Percentiles rank a stretch among this genome's conserved stretches.
Conservation (phyloP, 2,888 invertebrate species). For the Microctonus aethiopoides region DNA sequence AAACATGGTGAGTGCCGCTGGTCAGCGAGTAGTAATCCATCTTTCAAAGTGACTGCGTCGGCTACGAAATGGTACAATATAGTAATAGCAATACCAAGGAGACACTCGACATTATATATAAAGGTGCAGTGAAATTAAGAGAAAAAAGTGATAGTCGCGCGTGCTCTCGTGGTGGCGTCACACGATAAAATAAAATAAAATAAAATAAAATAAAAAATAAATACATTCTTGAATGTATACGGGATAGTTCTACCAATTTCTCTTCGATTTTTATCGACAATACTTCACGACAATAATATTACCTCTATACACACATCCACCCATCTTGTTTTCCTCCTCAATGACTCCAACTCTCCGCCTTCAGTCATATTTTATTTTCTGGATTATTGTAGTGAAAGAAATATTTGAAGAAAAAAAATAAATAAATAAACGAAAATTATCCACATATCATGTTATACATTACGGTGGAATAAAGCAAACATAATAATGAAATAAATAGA, state of each 20-base stretch:
- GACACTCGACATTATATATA: conserved; percentile 22
- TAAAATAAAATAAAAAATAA: conserved; percentile 7
- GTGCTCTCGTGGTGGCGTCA: conserved; percentile 1
- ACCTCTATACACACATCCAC: background rate
- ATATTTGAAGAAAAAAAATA: too few species aligned
- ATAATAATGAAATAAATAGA: background rate
- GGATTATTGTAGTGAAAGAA: background rate
- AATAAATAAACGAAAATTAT: too few species aligned
- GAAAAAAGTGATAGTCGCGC: conserved; percentile 16
- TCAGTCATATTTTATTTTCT: background rate
- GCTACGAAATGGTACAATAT: conserved; percentile 1
- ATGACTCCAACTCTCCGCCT: background rate
- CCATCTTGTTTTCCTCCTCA: background rate
- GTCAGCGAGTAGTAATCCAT: conserved; percentile 35
- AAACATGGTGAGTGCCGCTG: conserved; percentile 32
- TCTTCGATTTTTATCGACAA: background rate
- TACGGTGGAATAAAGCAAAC: background rate
- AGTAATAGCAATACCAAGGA: background rate
- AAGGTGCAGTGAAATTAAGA: conserved; percentile 11
- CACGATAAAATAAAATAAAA: background rate
- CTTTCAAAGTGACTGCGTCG: conserved; percentile 33
- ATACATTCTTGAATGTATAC: background rate
- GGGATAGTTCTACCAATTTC: background rate
- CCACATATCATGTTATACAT: background rate
- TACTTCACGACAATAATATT: background rate